phyloP scores from a whole-genome alignment of 1,140 invertebrate species.

The Drosophila varians region DNA sequence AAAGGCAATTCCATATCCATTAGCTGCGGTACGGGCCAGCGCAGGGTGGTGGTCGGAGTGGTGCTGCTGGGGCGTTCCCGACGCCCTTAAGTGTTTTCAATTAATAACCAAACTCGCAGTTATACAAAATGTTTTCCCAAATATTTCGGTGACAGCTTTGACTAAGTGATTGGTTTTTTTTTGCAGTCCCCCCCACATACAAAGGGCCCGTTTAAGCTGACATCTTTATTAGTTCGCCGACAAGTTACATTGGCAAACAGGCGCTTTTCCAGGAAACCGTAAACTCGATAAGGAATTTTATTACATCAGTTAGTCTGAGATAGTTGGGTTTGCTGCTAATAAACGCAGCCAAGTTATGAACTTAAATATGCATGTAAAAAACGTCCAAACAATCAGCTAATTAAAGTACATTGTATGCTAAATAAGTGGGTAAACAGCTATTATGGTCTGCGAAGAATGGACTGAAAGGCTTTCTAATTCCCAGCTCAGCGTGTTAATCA shows the following conservation, averaged over 20 bases:
- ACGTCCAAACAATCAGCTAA: neutral
- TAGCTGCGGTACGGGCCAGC: constrained; percentile 34
- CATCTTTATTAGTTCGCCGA: constrained; percentile 1
- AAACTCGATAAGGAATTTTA: neutral
- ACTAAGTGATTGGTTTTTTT: constrained; percentile 22
- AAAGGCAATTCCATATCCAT: constrained; percentile 66
- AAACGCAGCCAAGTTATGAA: neutral
- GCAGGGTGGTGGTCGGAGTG: neutral
- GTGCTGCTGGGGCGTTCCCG: constrained; percentile 4
- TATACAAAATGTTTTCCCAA: constrained; percentile 34
- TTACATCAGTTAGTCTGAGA: neutral
- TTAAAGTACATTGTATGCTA: neutral
- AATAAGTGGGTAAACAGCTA: neutral
- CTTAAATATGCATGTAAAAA: too few species aligned
- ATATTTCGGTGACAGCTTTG: constrained; percentile 33
- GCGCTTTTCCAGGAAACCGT: neutral
- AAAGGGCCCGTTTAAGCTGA: neutral
- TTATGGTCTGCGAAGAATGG: neutral
- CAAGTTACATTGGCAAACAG: neutral
- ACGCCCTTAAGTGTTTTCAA: constrained; percentile 57
- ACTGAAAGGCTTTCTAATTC: neutral
- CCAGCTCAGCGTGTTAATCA: constrained; percentile 15
- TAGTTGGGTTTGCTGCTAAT: too few species aligned
- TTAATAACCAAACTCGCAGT: constrained; percentile 59
- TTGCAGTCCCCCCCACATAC: neutral